phyloP scores from a whole-genome alignment of 2,888 invertebrate species.

The Dolichomitus sp. region DNA sequence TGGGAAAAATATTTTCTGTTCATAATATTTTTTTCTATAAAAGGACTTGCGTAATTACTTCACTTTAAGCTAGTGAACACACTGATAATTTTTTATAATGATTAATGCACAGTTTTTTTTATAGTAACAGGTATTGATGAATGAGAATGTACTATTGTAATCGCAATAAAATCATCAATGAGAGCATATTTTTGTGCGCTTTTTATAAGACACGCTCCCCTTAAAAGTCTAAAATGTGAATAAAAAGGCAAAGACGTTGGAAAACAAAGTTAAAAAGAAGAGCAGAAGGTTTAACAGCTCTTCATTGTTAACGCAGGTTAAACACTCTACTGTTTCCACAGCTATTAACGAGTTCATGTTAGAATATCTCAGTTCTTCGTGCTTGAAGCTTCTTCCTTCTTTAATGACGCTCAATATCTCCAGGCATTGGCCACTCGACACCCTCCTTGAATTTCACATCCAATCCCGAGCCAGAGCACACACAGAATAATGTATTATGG shows the following conservation, averaged over 20 bases:
- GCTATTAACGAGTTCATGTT: conserved; percentile 46
- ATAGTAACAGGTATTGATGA: too few relatives aligned
- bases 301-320: conserved; percentile 31
- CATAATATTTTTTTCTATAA: neutral
- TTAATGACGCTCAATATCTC: conserved; percentile 31
- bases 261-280: neutral
- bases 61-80: too few relatives aligned
- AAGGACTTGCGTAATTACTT: neutral
- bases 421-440: conserved; percentile 19
- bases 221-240: neutral
- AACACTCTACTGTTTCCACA: conserved; percentile 39
- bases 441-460: conserved; percentile 14
- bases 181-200: too few relatives aligned
- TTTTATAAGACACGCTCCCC: too few relatives aligned
- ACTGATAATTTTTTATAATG: too few relatives aligned
- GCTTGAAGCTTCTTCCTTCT: conserved; percentile 19
- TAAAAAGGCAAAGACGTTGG: neutral
- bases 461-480: conserved; percentile 3
- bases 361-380: conserved; percentile 28
- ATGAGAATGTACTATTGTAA: too few relatives aligned
- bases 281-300: neutral
- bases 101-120: too few relatives aligned
- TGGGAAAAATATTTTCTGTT: too few relatives aligned
- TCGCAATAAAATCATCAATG: too few relatives aligned
- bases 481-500: neutral